phyloP scores from a whole-genome alignment of 2,797 vertebrate genomes.

The Artibeus lituratus region DNA sequence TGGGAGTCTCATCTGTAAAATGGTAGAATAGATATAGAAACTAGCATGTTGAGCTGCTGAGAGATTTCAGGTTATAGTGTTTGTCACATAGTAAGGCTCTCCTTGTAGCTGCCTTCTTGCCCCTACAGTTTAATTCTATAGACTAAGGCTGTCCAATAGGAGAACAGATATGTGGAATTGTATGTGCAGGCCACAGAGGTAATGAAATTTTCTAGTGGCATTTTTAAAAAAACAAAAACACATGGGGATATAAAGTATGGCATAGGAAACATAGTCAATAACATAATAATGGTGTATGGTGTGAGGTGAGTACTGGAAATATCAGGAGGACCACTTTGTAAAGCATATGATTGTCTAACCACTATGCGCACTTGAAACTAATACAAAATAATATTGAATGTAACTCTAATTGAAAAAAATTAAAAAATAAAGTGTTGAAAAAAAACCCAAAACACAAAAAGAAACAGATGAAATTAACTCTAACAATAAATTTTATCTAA shows the following conservation, averaged over 20 bases:
- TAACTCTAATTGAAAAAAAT: background rate
- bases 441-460: background rate
- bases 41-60: background rate
- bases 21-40: background rate
- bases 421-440: background rate
- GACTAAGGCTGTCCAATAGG: background rate
- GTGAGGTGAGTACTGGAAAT: background rate
- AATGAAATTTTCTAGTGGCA: background rate
- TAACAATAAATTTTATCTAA: background rate
- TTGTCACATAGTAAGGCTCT: background rate
- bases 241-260: background rate
- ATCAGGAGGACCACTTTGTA: background rate
- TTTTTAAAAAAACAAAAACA: background rate
- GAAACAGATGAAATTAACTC: background rate
- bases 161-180: background rate
- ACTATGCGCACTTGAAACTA: background rate
- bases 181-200: background rate
- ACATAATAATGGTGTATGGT: background rate
- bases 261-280: background rate
- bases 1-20: background rate
- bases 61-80: background rate
- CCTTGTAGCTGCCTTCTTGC: background rate
- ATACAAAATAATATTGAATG: background rate
- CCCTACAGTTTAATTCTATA: background rate
- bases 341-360: background rate